A percentile compares a stretch with the other conserved stretches of the same genome.
phyloP scores from a whole-genome alignment of 1,140 invertebrate genomes.

The Eupeodes corollae region DNA sequence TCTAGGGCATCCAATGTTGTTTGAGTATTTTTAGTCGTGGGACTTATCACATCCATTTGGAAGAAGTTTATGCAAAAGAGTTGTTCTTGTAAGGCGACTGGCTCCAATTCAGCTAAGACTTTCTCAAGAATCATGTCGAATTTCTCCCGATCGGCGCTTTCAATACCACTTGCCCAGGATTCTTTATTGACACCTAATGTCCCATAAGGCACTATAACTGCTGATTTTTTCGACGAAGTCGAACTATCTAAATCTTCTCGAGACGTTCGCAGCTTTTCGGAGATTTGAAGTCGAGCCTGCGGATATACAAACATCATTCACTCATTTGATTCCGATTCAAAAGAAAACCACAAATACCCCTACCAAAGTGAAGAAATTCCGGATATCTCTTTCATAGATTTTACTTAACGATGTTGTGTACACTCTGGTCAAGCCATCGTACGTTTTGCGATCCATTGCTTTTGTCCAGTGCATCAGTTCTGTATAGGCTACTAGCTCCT shows the following conservation, averaged over 20 bases:
- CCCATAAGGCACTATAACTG: constrained; percentile 28
- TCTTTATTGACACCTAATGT: constrained; percentile 32
- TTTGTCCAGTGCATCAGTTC: constrained; percentile 86
- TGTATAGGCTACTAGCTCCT: constrained; percentile 70
- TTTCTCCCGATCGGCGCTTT: constrained; percentile 29
- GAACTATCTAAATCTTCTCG: constrained; percentile 32
- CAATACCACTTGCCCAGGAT: constrained; percentile 31
- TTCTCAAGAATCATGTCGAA: constrained; percentile 38
- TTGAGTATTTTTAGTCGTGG: constrained; percentile 43
- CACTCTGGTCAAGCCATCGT: constrained; percentile 64
- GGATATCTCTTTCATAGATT: constrained; percentile 74
- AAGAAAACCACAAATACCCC: not conserved
- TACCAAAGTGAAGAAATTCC: constrained; percentile 61
- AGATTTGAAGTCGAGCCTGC: constrained; percentile 43
- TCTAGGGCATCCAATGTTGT: constrained; percentile 41
- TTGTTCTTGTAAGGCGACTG: constrained; percentile 87
- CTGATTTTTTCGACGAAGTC: constrained; percentile 24
- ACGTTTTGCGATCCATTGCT: constrained; percentile 71
- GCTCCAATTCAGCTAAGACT: constrained; percentile 76
- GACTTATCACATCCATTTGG: constrained; percentile 59
- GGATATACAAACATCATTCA: not conserved
- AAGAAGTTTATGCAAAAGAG: constrained; percentile 92
- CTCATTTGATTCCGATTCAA: not conserved
- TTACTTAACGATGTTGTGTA: constrained; percentile 69
- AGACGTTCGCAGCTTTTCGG: constrained; percentile 26